Evolutionary conservation across 30 jellyfish, hydroid and myxozoan genomes (phyloP), one percentile per base, ranked within the genome.

Genomic region (Catostylus mosaicus): DNA sequence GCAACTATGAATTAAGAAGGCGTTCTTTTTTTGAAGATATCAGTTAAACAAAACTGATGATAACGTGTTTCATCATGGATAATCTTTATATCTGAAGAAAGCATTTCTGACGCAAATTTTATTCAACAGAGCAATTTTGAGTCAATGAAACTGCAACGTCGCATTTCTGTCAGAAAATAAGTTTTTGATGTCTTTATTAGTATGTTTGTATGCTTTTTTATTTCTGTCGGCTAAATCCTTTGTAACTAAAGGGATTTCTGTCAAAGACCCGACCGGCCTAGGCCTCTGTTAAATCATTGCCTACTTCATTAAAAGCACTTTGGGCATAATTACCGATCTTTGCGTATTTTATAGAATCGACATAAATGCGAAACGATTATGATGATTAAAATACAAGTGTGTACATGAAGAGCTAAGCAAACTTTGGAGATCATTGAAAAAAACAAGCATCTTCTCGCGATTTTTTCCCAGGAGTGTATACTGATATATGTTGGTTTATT

Each of bases 391-490:
- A 24, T 6, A n/a, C 11, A 40, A 16, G 27, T 52, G 29, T n/a
- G 67, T n/a, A 52, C 67, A 52, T 10, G 71, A 59, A 59, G 32
- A 59, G 36, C 56, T 1, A 24, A 33, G 59, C 56, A 68, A 68
- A 68, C 80, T 68, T 68, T 68, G 71, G 23, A 16, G 27, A 38
- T 32, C 65, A 14, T 46, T 68, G 37, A 61, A 32, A 63, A 64
- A 61, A 68, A 57, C 52, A 37, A 40, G 86, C 86, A 71, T 34
- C 63, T 48, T 29, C 24, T 40, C 52, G 46, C 16, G 79, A 34
- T 61, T 36, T 67, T 76, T 76, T 76, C 88, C 88, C 88, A 76
- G 88, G 88, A 52, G 23, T 62, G 67, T 38, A 31, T 50, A 27
- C n/a, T 57, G 35, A 38, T 76, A 56, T 31, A 31, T 29, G 76